Evolutionary conservation across 2,797 vertebrate species (phyloP), one percentile per base, ranked within the genome.

Genomic region (Bovichtus variegatus): DNA sequence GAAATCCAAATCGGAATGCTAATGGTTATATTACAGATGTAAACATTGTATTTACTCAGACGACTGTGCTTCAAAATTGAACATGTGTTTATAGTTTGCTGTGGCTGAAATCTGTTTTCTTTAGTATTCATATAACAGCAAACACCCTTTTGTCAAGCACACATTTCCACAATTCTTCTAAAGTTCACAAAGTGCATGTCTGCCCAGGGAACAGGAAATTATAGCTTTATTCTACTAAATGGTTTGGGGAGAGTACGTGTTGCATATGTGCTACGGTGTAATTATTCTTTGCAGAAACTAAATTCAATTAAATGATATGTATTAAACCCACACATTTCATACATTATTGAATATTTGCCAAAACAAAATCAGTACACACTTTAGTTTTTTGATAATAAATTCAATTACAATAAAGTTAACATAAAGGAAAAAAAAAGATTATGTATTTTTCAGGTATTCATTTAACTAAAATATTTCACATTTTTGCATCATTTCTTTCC

Each of bases 201-300:
- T 67, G 13, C 18, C 8, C 41, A 47, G 9, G 36, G 13, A 71
- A n/a, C 21, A 34, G 1, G 18, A 23, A 71, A 34, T 27, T 38
- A 3, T 0, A 18, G 7, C 29, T 61, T 74, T 54, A 71, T 62
- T 31, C 21, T 5, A n/a, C 38, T 12, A 21, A 36, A 41, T 67
- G 31, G 53, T 58, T 31, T 5, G 25, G 3, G 0, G 1, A 16
- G 62, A 25, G 9, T 63, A 16, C 43, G 8, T 21, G 23, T 16
- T 29, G 16, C 19, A 25, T 46, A 15, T 67, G 19, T 63, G 44
- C 19, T 31, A 0, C 1, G 2, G 23, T 43, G 38, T 55, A 34
- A 43, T 75, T n/a, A 23, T 27, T 31, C 41, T 74, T 31, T 55
- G 4, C 31, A 49, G 15, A 64, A 78, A 64, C 10, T 15, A 64